A percentile compares a stretch with the other conserved stretches of the same genome.
Conservation (phyloP, 2,888 invertebrate genomes). For the Diloba caeruleocephala region DNA sequence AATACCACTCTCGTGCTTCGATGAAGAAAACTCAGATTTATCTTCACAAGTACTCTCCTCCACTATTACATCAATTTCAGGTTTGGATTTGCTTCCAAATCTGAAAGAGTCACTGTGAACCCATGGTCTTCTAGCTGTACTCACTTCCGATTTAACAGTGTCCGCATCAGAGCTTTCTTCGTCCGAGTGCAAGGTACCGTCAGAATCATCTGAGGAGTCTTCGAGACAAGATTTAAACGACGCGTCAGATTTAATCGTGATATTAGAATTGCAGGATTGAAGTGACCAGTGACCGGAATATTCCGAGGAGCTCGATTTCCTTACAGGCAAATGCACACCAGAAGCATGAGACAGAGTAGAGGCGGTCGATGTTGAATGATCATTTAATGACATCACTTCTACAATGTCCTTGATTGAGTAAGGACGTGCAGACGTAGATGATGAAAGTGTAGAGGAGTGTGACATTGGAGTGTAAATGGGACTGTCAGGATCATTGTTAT, state of each 20-base stretch:
- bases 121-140: constrained; percentile 81
- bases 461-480: constrained; percentile 74
- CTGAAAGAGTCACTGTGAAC: constrained; percentile 83
- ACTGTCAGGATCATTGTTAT: constrained; percentile 54
- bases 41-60: constrained; percentile 69
- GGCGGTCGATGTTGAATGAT: constrained; percentile 70
- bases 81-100: constrained; percentile 70
- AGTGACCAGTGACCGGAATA: constrained; percentile 84
- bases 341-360: constrained; percentile 77
- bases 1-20: constrained; percentile 81
- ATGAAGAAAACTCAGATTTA: constrained; percentile 69
- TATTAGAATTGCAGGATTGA: constrained; percentile 81
- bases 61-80: constrained; percentile 66
- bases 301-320: constrained; percentile 84
- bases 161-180: constrained; percentile 81
- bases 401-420: constrained; percentile 84
- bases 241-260: constrained; percentile 78
- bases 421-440: constrained; percentile 72
- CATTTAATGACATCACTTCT: constrained; percentile 78
- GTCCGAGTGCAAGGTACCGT: constrained; percentile 80
- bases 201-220: constrained; percentile 80
- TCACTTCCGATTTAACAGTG: constrained; percentile 80
- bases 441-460: constrained; percentile 72
- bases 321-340: constrained; percentile 75
- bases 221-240: constrained; percentile 82